Base-by-base conservation (phyloP, 2,888 invertebrate genomes). In the Nasonia oneida region DNA sequence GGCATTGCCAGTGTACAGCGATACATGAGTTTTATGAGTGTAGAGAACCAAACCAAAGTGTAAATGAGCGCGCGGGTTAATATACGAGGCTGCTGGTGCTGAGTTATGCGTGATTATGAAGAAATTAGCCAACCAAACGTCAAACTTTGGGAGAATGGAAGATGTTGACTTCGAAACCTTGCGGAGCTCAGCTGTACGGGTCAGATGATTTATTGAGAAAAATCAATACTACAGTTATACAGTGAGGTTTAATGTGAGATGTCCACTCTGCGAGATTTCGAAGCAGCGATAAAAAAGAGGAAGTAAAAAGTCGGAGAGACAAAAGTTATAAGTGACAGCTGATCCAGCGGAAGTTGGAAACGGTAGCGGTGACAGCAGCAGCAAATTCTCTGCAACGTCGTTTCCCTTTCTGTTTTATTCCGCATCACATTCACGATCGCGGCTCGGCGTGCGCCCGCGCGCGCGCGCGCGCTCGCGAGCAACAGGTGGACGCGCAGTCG, bases 401-500 rank as follows among this genome's bases (percentile, higher is more conserved):
- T 84, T 37, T 81, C 71, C 53, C 39, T 71, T 76, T 61, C 76
- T 15, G 18, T 37, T 39, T 39, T 18, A 37, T n/a, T 18, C 37
- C 42, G 15, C 33, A 67, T 39, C 50, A 33, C 57, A 33, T 42
- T 77, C 73, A 64, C 76, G 73, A 77, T 33, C 67, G 10, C 29
- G 29, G 29, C 29, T 29, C 29, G 29, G 1, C 29, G 29, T 29
- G 78, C n/a, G 42, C 74, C 18, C 61, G 23, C 67, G 18, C 50
- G 78, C n/a, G 42, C 74, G 10, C 61, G 23, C 67, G 18, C 50
- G 18, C 29, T 33, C 67, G 10, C 53, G 81, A 47, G 85, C 85
- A 85, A 85, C 85, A 85, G 82, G 78, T 85, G 75, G 75, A 79
- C 18, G 14, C 75, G 37, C 64, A 79, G n/a, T n/a, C 2, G 73